Percentiles rank a stretch among this genome's conserved stretches.
These are phyloP conservation scores for Drosophila nigromelanica DNA, from an alignment of 1,140 invertebrate genomes.

Conservation along the genomic window DNA sequence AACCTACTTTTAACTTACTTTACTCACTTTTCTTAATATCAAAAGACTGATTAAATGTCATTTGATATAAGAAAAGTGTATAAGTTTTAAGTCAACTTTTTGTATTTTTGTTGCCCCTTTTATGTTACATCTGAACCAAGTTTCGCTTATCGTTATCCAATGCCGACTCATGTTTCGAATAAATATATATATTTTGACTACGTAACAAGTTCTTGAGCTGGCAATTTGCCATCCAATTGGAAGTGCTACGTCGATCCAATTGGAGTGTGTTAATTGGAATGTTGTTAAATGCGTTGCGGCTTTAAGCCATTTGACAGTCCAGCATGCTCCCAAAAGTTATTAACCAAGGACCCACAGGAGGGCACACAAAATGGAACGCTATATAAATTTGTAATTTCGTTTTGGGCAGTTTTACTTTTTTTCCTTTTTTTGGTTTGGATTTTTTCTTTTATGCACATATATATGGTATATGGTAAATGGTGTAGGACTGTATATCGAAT, in stretches of 20 bases:
- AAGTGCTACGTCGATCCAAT: not conserved
- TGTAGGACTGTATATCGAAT: conserved; percentile 23
- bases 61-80: too few species aligned
- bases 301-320: conserved; percentile 14
- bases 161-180: too few species aligned
- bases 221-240: conserved; percentile 3
- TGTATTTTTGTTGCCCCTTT: too few species aligned
- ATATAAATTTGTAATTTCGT: conserved; percentile 46
- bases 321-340: conserved; percentile 24
- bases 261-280: conserved; percentile 41
- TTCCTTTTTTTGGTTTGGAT: conserved; percentile 3
- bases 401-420: conserved; percentile 12
- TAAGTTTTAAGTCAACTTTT: too few species aligned
- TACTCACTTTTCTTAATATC: too few species aligned
- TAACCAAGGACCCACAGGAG: conserved; percentile 25
- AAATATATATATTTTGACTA: not conserved
- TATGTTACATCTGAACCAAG: too few species aligned
- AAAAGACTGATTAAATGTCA: too few species aligned
- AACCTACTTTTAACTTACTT: too few species aligned
- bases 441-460: not conserved
- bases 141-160: too few species aligned
- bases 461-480: conserved; percentile 4
- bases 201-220: not conserved
- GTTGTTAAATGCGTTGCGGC: conserved; percentile 14
- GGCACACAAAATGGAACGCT: conserved; percentile 6